Conservation (phyloP, 1,140 invertebrate species). For the Drosophila lacertosa region DNA sequence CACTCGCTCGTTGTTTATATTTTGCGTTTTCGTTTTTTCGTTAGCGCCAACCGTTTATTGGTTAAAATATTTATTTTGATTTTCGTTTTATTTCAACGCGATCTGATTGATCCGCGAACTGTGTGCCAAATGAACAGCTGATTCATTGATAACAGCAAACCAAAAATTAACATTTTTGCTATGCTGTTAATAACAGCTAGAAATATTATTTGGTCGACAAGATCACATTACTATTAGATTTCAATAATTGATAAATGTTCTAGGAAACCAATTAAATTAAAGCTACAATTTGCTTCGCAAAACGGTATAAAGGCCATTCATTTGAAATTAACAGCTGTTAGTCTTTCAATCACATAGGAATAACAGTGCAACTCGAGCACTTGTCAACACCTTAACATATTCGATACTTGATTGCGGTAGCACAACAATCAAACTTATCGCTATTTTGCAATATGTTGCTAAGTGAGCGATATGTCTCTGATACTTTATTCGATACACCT, state of each 20-base stretch:
- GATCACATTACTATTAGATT: not conserved
- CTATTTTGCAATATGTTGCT: constrained; percentile 1
- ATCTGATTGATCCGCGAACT: constrained; percentile 45
- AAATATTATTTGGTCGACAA: not conserved
- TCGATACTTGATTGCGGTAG: not conserved
- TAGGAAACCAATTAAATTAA: not conserved
- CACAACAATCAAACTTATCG: not conserved
- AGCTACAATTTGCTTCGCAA: too few species aligned
- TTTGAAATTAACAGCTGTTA: not conserved
- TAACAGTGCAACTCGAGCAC: not conserved
- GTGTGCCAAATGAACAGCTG: constrained; percentile 49
- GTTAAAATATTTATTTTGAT: constrained; percentile 34
- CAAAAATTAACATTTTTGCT: constrained; percentile 7
- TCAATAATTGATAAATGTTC: too few species aligned
- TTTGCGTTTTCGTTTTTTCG: constrained; percentile 9
- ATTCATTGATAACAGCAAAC: constrained; percentile 33
- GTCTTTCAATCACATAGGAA: not conserved
- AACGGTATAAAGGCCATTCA: too few species aligned
- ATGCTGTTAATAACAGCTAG: constrained; percentile 33
- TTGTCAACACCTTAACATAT: not conserved
- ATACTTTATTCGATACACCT: too few species aligned
- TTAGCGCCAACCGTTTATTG: constrained; percentile 19
- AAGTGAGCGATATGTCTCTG: too few species aligned
- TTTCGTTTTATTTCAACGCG: constrained; percentile 50
- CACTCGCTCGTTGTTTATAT: constrained; percentile 23